Base-by-base conservation (phyloP, 2,797 vertebrate species). In the Poeciliopsis presidionis region DNA sequence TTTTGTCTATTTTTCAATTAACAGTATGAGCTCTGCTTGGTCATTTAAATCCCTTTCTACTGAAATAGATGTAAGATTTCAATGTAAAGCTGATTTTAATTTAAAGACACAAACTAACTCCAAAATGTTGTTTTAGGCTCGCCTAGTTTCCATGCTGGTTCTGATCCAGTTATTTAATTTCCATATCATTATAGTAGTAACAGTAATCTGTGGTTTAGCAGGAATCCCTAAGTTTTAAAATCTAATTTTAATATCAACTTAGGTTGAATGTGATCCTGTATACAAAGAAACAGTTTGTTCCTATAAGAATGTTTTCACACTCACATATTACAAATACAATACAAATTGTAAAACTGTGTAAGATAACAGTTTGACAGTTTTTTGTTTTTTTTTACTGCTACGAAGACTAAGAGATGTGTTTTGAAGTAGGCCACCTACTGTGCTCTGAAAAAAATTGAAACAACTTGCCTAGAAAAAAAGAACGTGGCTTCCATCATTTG, bases 351-450 rank as follows among this genome's bases (percentile, higher is more conserved):
- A 51, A 73, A 51, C 39, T 53, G 33, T 43, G 69, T 39, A 1
- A 14, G 18, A 72, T 65, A 14, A 46, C 13, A 14, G 3, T 46
- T 13, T 46, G 13, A 46, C 45, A 46, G 4, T 7, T 41, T 41
- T 41, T 41, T 41, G 7, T 41, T 45, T 49, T 74, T 59, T 85
- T 30, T 89, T 82, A 88, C 67, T 84, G 81, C 78, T 55, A 75
- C 77, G 72, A 81, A 73, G 47, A 5, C 70, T 61, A 78, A 51
- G 74, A 79, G 85, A 74, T 89, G 72, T 30, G 71, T 84, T 89
- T 89, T 91, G 79, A 91, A 87, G 84, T 77, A 67, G 30, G 82
- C 83, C 85, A 77, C 88, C 82, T 57, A 43, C 85, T 82, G 69
- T 45, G 88, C 80, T 83, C 45, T 45, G 78, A 76, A 75, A 80